These are phyloP conservation scores for Tenualosa ilisha DNA, from an alignment of 2,797 vertebrate species.

Conservation along the genomic window DNA sequence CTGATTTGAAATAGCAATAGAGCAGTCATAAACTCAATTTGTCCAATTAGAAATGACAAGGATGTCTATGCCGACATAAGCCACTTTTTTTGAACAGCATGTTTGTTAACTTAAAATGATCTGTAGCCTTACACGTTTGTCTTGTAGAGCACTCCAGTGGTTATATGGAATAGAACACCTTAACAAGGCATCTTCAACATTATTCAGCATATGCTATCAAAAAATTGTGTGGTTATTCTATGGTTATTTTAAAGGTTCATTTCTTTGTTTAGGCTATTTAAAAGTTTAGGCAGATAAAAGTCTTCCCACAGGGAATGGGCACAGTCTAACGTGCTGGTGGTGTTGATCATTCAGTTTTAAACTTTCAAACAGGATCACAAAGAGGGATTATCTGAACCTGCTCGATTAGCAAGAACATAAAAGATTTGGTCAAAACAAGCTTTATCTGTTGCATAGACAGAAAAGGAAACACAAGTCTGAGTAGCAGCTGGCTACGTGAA, in stretches of 20 bases:
- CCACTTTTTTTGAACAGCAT: background rate
- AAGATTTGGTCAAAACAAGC: constrained; percentile 1
- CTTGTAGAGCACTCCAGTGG: constrained; percentile 6
- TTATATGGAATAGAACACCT: background rate
- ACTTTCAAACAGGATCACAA: background rate
- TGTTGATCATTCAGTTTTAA: background rate
- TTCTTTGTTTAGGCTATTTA: background rate
- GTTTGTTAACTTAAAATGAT: background rate
- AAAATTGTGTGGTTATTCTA: background rate
- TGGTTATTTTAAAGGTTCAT: background rate
- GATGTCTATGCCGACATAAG: too few species aligned
- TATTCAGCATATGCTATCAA: background rate
- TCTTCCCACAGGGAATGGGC: background rate
- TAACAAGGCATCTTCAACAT: background rate
- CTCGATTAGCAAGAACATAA: constrained; percentile 10
- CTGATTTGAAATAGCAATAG: background rate
- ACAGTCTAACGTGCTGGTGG: background rate
- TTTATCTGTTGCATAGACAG: background rate
- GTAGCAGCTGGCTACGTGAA: constrained; percentile 7
- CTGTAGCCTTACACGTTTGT: background rate
- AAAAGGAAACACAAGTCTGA: background rate
- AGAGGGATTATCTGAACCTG: background rate
- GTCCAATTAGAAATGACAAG: too few species aligned
- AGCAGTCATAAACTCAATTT: too few species aligned
- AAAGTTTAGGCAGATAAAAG: background rate